Conservation (phyloP, 2,888 invertebrate species). For the Drosophila tripunctata region DNA sequence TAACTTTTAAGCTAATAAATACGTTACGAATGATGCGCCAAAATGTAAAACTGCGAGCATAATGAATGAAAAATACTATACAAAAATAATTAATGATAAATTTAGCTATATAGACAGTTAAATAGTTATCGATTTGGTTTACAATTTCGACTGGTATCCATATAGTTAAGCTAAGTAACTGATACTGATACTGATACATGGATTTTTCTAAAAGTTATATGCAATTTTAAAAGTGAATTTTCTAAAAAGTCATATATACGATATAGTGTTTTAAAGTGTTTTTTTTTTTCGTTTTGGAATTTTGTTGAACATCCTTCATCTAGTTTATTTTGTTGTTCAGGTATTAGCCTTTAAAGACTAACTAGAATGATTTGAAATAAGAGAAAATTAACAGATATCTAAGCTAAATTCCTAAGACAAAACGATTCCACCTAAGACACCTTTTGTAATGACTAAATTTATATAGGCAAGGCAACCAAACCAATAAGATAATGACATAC, state of each 20-base stretch:
- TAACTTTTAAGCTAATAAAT: slow-evolving; percentile 57
- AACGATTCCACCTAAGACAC: slow-evolving; percentile 79
- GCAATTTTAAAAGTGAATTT: slow-evolving; percentile 24
- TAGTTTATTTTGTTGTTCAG: slow-evolving; percentile 10
- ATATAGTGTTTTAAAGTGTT: slow-evolving; percentile 18
- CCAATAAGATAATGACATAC: slow-evolving; percentile 22
- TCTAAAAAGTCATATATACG: slow-evolving; percentile 7
- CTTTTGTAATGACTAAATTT: slow-evolving; percentile 76
- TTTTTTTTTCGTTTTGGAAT: slow-evolving; percentile 2
- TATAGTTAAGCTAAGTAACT: slow-evolving; percentile 72
- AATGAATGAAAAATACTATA: slow-evolving; percentile 39
- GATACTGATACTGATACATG: slow-evolving; percentile 13
- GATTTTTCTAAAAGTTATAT: slow-evolving; percentile 28
- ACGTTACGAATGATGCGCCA: slow-evolving; percentile 61
- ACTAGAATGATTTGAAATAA: slow-evolving; percentile 76
- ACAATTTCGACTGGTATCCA: slow-evolving; percentile 69
- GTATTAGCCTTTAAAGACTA: slow-evolving; percentile 73
- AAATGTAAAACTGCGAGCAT: slow-evolving; percentile 52
- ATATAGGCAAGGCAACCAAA: slow-evolving; percentile 54
- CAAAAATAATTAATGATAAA: slow-evolving; percentile 14
- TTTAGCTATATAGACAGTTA: slow-evolving; percentile 50
- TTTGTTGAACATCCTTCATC: too few relatives aligned
- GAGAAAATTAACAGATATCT: slow-evolving; percentile 70
- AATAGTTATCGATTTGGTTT: slow-evolving; percentile 58
- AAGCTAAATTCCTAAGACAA: slow-evolving; percentile 80